Percentiles rank a stretch among this genome's conserved stretches.
phyloP scores from a whole-genome alignment of 2,113 vertebrate genomes.

The Nestor notabilis region DNA sequence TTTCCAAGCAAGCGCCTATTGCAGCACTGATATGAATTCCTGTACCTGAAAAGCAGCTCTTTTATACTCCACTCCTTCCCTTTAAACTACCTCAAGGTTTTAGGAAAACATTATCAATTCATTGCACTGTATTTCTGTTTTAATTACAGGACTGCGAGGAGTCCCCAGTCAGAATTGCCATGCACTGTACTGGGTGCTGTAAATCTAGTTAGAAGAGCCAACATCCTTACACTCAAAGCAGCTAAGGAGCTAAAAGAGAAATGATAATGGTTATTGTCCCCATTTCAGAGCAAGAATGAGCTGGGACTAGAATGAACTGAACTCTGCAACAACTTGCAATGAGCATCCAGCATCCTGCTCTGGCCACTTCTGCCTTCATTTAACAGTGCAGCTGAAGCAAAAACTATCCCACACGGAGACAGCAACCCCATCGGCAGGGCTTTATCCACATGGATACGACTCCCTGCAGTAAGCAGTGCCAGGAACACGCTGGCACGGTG shows the following conservation, averaged over 20 bases:
- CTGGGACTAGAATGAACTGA: neutral
- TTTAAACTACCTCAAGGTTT: neutral
- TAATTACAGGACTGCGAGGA: neutral
- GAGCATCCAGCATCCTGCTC: neutral
- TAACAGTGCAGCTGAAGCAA: neutral
- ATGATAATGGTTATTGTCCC: neutral
- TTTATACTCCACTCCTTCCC: neutral
- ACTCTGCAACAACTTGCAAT: accelerated
- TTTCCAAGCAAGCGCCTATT: neutral
- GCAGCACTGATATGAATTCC: neutral
- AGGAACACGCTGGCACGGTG: neutral
- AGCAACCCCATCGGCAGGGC: accelerated
- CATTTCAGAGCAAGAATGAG: too few species aligned
- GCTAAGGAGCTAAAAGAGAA: neutral
- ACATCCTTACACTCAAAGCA: neutral
- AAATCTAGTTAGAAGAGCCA: neutral
- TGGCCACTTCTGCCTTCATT: neutral
- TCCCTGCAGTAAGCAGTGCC: neutral
- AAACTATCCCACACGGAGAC: accelerated
- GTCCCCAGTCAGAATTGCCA: neutral
- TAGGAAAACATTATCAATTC: neutral
- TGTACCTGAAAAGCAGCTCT: neutral
- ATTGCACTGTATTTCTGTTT: neutral
- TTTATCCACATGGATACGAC: neutral
- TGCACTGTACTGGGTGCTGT: neutral